Evolutionary conservation across 64 coral and sea anemone species (phyloP).

Genomic region (Pocillopora damicornis): DNA sequence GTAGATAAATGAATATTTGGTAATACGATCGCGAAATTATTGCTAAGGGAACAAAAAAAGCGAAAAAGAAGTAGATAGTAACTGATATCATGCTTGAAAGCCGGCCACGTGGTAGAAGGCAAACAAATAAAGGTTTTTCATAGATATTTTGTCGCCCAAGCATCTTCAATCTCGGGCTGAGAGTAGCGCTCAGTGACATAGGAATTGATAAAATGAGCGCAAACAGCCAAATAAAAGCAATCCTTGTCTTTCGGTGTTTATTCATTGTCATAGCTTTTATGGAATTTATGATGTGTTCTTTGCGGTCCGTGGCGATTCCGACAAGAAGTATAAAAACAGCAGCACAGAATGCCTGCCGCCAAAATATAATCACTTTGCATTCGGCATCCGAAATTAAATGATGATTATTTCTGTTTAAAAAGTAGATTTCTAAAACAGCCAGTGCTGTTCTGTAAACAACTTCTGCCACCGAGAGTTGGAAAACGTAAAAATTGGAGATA

Average conservation of each 20-base stretch:
- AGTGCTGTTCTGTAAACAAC: background rate
- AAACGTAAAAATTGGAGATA: slow-evolving; percentile 1
- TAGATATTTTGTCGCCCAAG: background rate
- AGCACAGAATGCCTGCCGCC: background rate
- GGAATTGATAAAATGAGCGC: background rate
- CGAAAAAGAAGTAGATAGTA: background rate
- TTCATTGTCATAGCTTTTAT: background rate
- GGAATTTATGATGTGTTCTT: background rate
- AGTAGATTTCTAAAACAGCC: background rate
- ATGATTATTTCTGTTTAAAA: background rate
- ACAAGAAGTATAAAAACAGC: background rate
- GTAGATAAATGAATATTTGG: background rate
- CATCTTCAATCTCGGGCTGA: background rate
- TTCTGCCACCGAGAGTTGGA: background rate
- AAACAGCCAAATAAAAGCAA: background rate
- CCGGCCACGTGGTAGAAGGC: background rate
- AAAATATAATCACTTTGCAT: background rate
- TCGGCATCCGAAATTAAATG: background rate
- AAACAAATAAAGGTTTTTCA: background rate
- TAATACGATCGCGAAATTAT: background rate
- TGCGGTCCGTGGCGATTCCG: background rate
- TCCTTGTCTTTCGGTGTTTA: background rate
- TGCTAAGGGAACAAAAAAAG: background rate
- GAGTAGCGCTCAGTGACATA: background rate
- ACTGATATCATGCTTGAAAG: background rate